phyloP scores from a whole-genome alignment of 2,797 vertebrate species.

The Melanotaenia parkinsoni region DNA sequence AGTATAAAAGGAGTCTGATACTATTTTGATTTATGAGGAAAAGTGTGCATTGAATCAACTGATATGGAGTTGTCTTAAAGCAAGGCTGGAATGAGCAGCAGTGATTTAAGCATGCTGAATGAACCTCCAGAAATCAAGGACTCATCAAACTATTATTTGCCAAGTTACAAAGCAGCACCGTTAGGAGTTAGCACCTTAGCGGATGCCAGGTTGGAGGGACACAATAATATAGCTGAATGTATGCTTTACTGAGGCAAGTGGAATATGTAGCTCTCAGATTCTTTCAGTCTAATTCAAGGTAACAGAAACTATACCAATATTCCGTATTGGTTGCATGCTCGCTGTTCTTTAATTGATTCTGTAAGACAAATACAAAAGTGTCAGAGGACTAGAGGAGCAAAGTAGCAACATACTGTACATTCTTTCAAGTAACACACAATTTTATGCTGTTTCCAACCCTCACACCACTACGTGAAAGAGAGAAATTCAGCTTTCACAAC shows the following conservation, averaged over 20 bases:
- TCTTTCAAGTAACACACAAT: not conserved
- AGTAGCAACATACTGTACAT: not conserved
- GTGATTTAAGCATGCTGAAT: slow-evolving; percentile 61
- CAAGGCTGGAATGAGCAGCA: slow-evolving; percentile 30
- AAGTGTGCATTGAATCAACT: slow-evolving; percentile 70
- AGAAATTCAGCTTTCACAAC: not conserved
- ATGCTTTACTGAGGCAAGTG: slow-evolving; percentile 21
- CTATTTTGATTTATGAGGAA: slow-evolving; percentile 78
- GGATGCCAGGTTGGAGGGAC: slow-evolving; percentile 32
- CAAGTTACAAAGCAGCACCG: slow-evolving; percentile 27
- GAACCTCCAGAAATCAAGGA: slow-evolving; percentile 52
- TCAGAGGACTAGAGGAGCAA: not conserved
- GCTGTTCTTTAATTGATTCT: not conserved
- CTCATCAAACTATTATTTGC: slow-evolving; percentile 46
- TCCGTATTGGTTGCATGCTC: not conserved
- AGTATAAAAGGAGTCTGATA: slow-evolving; percentile 66
- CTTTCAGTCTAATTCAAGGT: slow-evolving; percentile 25
- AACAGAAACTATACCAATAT: not conserved
- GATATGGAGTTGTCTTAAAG: slow-evolving; percentile 66
- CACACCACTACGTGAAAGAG: not conserved
- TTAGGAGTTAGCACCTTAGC: slow-evolving; percentile 28
- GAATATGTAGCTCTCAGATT: slow-evolving; percentile 20
- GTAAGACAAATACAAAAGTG: not conserved
- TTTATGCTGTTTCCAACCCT: not conserved
- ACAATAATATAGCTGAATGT: slow-evolving; percentile 16